Conservation (phyloP, 2,888 invertebrate genomes). For the Nysson spinosus region DNA sequence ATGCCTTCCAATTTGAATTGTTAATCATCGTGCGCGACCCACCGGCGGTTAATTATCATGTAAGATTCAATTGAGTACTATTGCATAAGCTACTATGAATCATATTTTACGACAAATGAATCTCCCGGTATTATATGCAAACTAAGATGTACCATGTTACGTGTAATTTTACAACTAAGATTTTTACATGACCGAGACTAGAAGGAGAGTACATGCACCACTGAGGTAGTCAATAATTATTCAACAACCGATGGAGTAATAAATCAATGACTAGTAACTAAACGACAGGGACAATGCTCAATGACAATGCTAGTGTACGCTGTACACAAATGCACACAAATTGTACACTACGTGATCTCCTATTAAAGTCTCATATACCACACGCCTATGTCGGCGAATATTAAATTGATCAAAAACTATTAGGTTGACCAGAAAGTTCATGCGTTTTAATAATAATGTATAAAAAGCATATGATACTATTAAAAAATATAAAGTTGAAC, state of each 20-base stretch:
- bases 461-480: no score
- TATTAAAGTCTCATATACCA: constrained; percentile 25
- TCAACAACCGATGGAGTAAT: constrained; percentile 31
- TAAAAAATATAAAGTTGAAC: no score
- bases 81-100: constrained; percentile 32
- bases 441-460: no score
- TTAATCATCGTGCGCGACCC: constrained; percentile 36
- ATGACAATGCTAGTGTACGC: constrained; percentile 46
- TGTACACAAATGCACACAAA: constrained; percentile 43
- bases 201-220: constrained; percentile 17
- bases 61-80: constrained; percentile 28
- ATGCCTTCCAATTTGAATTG: constrained; percentile 48
- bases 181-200: not conserved
- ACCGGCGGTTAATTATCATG: constrained; percentile 46
- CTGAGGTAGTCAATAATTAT: constrained; percentile 43
- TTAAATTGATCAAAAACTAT: no score
- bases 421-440: no score
- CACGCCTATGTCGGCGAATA: no score
- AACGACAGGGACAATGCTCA: constrained; percentile 45
- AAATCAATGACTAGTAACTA: constrained; percentile 49
- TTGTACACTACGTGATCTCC: no score
- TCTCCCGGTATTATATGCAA: constrained; percentile 51
- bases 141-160: constrained; percentile 22
- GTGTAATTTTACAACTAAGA: constrained; percentile 17
- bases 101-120: constrained; percentile 45